These are phyloP conservation scores for Frankliniella fusca DNA, from an alignment of 2,888 invertebrate species.

Conservation along the genomic window DNA sequence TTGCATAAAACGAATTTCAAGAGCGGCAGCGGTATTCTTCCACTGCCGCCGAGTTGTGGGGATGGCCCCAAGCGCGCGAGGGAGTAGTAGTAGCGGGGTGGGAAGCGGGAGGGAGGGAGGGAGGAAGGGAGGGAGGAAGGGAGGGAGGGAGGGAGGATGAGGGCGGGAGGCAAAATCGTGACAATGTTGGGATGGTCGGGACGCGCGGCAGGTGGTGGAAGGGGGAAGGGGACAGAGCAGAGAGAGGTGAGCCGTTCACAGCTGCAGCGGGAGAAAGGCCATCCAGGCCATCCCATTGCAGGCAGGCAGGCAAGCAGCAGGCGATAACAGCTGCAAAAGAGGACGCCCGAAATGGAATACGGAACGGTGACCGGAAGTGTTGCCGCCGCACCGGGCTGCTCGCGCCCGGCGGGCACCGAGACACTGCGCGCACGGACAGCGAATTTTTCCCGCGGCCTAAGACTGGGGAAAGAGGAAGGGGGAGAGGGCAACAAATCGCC, in stretches of 20 bases:
- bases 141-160: neutral
- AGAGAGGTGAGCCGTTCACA: neutral
- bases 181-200: neutral
- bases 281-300: neutral
- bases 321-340: conserved; percentile 10
- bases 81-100: neutral
- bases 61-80: neutral
- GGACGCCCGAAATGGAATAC: neutral
- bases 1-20: conserved; percentile 5
- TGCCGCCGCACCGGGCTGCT: neutral
- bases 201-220: neutral
- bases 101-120: neutral
- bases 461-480: too few species aligned
- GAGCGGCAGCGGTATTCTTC: neutral
- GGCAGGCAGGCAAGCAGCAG: neutral
- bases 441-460: too few species aligned
- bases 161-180: too few species aligned
- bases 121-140: neutral
- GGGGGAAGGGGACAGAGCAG: too few species aligned
- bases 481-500: too few species aligned
- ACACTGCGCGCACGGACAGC: too few species aligned
- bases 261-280: neutral
- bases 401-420: too few species aligned
- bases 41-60: too few species aligned
- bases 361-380: neutral